phyloP scores from a whole-genome alignment of 2,113 vertebrate genomes.

The Ophthalmolycus amberensis region DNA sequence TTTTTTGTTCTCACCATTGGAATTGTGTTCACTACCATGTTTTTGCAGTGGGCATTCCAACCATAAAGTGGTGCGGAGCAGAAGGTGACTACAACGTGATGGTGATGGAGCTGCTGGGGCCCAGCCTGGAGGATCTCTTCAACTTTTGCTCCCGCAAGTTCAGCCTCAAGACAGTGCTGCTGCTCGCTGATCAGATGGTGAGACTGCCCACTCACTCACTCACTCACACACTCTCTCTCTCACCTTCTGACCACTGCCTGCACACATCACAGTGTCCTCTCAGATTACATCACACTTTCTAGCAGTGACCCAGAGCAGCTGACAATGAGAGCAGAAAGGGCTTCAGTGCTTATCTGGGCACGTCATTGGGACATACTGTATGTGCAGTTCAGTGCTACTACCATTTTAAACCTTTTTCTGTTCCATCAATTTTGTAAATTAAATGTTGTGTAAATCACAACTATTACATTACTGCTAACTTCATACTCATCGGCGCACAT shows the following conservation, averaged over 20 bases:
- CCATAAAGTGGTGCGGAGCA: conserved; percentile 96
- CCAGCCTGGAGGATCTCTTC: conserved; percentile 96
- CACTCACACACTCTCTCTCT: not conserved
- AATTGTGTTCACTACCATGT: not conserved
- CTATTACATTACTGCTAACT: too few species aligned
- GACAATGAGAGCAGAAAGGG: not conserved
- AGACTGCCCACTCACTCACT: not conserved
- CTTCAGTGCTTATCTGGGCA: not conserved
- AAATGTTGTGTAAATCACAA: not conserved
- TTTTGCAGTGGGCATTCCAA: conserved; percentile 92
- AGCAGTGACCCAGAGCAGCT: not conserved
- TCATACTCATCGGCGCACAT: too few species aligned
- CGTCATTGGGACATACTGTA: not conserved
- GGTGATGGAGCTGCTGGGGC: conserved; percentile 97
- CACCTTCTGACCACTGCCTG: not conserved
- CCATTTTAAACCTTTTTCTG: not conserved
- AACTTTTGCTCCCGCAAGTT: conserved; percentile 93
- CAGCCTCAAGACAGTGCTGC: conserved; percentile 86
- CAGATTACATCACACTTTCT: not conserved
- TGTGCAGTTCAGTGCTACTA: not conserved
- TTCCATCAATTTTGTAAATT: not conserved
- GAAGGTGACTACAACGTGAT: conserved; percentile 98
- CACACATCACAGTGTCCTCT: too few species aligned
- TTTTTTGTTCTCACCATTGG: not conserved
- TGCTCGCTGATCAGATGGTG: conserved; percentile 95